These are phyloP conservation scores for Procambarus clarkii DNA, from an alignment of 1,140 invertebrate species.

Conservation along the genomic window DNA sequence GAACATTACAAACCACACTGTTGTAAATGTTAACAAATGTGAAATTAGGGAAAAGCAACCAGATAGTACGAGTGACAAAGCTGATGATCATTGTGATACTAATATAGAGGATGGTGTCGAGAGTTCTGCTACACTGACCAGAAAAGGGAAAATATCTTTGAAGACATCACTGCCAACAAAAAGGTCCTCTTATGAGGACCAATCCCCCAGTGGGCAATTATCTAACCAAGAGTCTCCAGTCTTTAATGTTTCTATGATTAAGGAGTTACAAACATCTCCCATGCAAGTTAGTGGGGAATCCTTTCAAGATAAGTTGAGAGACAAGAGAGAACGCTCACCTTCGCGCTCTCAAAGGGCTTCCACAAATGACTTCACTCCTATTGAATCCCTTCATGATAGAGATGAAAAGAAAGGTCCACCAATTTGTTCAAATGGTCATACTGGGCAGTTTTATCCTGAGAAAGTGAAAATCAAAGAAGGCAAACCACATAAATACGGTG, in stretches of 20 bases:
- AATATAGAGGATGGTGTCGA: slow-evolving; percentile 18
- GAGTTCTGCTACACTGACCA: background rate
- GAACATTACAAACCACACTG: slow-evolving; percentile 57
- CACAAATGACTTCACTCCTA: slow-evolving; percentile 26
- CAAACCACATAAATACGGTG: slow-evolving; percentile 36
- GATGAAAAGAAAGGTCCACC: background rate
- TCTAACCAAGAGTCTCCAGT: slow-evolving; percentile 64
- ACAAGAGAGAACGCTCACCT: slow-evolving; percentile 40
- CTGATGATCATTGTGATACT: slow-evolving; percentile 37
- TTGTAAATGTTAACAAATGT: slow-evolving; percentile 23
- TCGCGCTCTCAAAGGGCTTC: slow-evolving; percentile 33
- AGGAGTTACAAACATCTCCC: slow-evolving; percentile 65
- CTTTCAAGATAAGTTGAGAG: slow-evolving; percentile 48
- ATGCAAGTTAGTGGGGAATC: slow-evolving; percentile 66
- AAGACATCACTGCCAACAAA: slow-evolving; percentile 36
- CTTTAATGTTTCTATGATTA: slow-evolving; percentile 67
- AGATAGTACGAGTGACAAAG: slow-evolving; percentile 10
- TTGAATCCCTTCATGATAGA: slow-evolving; percentile 7
- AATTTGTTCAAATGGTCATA: slow-evolving; percentile 47
- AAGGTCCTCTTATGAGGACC: slow-evolving; percentile 36
- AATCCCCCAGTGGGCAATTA: slow-evolving; percentile 41
- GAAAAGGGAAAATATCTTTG: slow-evolving; percentile 37
- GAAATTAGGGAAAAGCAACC: slow-evolving; percentile 10
- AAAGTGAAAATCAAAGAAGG: slow-evolving; percentile 21
- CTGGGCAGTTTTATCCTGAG: slow-evolving; percentile 5